phyloP scores from a whole-genome alignment of 37 sponge, comb jelly and placozoan genomes.

The Eunapius fragilis region DNA sequence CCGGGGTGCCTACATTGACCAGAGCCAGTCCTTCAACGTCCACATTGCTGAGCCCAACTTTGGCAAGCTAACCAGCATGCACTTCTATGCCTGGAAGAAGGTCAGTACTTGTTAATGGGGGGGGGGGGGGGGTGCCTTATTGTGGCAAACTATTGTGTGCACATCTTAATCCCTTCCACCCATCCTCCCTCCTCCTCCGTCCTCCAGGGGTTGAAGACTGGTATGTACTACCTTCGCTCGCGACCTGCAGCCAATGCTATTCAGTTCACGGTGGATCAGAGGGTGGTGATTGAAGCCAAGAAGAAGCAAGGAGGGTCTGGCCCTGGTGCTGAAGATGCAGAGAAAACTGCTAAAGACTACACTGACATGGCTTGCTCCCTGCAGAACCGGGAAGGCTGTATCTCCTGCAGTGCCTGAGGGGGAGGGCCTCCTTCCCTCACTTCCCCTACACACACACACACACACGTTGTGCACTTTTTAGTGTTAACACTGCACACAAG shows the following conservation, averaged over 20 bases:
- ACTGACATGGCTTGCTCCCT: slow-evolving; percentile 78
- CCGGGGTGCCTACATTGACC: slow-evolving; percentile 94
- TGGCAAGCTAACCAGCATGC: slow-evolving; percentile 98
- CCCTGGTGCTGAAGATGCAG: slow-evolving; percentile 5
- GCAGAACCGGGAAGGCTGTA: slow-evolving; percentile 88
- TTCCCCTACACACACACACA: neutral
- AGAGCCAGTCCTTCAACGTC: slow-evolving; percentile 98
- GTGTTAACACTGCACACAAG: neutral
- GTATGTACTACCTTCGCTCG: slow-evolving; percentile 98
- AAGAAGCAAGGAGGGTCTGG: neutral
- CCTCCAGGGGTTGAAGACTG: slow-evolving; percentile 93
- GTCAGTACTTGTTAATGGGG: slow-evolving; percentile 31
- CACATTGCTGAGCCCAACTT: slow-evolving; percentile 97
- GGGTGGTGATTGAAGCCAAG: slow-evolving; percentile 51
- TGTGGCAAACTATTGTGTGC: too few relatives aligned
- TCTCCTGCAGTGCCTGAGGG: slow-evolving; percentile 89
- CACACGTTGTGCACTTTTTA: neutral
- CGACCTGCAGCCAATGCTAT: slow-evolving; percentile 95
- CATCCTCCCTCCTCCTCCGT: too few relatives aligned
- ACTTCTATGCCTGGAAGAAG: slow-evolving; percentile 99
- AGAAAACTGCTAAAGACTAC: slow-evolving; percentile 36
- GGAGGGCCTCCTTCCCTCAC: too few relatives aligned
- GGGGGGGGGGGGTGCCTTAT: too few relatives aligned
- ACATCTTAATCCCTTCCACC: neutral
- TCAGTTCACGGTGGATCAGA: slow-evolving; percentile 99